These are phyloP conservation scores for Molossus molossus DNA, from an alignment of 2,797 vertebrate genomes.

Conservation along the genomic window DNA sequence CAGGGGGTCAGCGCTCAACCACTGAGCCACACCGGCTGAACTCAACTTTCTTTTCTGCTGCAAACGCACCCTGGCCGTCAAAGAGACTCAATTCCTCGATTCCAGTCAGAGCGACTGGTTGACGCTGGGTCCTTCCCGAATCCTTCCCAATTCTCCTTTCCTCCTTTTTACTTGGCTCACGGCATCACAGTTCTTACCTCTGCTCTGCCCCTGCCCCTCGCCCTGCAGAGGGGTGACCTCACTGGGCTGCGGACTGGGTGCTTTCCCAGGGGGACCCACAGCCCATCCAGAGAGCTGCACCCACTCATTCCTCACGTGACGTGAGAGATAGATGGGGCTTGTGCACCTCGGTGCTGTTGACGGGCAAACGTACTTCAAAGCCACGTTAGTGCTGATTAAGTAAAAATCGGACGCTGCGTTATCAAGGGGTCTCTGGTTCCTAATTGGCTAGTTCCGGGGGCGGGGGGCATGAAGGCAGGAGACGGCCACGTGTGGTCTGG, in stretches of 20 bases:
- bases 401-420: conserved; percentile 58
- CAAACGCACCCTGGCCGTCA: neutral
- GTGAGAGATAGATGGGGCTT: conserved; percentile 24
- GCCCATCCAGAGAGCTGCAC: neutral
- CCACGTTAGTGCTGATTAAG: conserved; percentile 79
- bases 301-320: conserved; percentile 54
- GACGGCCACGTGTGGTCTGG: conserved; percentile 10
- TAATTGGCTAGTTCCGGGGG: neutral
- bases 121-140: neutral
- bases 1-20: too few relatives aligned
- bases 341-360: conserved; percentile 52
- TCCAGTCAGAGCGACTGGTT: neutral
- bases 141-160: neutral
- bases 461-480: neutral
- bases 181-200: neutral
- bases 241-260: neutral
- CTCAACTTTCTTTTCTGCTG: neutral
- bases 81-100: neutral
- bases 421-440: conserved; percentile 8
- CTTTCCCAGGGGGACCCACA: neutral
- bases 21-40: too few relatives aligned
- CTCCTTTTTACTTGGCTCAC: neutral
- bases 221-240: neutral
- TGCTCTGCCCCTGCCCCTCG: too few relatives aligned
- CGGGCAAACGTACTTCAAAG: conserved; percentile 69